These are phyloP conservation scores for Spisula subtruncata DNA, from an alignment of 2,888 invertebrate species.

Conservation along the genomic window DNA sequence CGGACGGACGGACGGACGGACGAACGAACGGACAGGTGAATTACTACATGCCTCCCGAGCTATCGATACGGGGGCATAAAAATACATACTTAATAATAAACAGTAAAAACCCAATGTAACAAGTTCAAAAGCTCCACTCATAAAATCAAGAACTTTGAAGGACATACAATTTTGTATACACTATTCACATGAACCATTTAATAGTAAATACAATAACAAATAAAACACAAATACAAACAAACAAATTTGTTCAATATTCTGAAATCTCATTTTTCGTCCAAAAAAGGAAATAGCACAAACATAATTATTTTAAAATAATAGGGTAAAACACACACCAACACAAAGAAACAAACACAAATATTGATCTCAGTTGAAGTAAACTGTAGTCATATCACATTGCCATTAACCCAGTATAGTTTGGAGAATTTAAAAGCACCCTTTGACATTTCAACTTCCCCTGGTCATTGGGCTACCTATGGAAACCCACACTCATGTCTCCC, in stretches of 20 bases:
- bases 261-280: background rate
- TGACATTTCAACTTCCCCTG: too few relatives aligned
- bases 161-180: background rate
- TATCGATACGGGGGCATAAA: too few relatives aligned
- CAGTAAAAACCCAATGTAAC: background rate
- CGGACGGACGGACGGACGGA: too few relatives aligned
- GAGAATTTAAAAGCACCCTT: too few relatives aligned
- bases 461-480: too few relatives aligned
- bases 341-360: background rate
- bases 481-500: too few relatives aligned
- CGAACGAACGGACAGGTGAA: too few relatives aligned
- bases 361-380: too few relatives aligned
- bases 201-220: too few relatives aligned
- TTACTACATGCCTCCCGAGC: too few relatives aligned
- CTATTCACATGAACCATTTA: background rate
- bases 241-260: background rate
- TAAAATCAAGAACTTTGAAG: background rate
- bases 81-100: background rate
- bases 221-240: background rate
- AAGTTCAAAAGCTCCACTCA: background rate
- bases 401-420: too few relatives aligned
- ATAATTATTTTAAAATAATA: background rate
- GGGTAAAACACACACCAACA: background rate
- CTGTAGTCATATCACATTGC: too few relatives aligned
- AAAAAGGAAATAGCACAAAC: background rate